phyloP scores from a whole-genome alignment of 2,113 vertebrate species.

The Antechinus flavipes region DNA sequence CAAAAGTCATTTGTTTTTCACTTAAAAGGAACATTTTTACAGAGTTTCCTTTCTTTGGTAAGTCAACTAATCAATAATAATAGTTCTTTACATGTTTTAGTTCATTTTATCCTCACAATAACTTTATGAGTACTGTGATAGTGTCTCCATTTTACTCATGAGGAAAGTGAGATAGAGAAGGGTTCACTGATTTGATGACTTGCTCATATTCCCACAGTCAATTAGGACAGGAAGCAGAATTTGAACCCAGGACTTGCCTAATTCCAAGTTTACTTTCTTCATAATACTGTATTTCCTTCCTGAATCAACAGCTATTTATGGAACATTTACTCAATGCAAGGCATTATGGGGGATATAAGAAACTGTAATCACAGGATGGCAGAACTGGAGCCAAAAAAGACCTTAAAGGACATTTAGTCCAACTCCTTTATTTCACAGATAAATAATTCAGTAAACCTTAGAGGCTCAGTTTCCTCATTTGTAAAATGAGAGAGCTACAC shows the following conservation, averaged over 20 bases:
- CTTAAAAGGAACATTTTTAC: neutral
- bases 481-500: neutral
- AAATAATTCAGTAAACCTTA: neutral
- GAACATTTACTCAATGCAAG: neutral
- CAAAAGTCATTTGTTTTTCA: neutral
- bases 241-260: neutral
- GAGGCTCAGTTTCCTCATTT: neutral
- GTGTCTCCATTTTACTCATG: neutral
- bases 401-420: neutral
- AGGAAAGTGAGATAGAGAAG: neutral
- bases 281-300: neutral
- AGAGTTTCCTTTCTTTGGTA: neutral
- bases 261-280: neutral
- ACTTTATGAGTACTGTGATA: neutral
- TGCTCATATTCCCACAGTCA: neutral
- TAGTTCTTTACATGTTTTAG: neutral
- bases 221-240: neutral
- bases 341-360: neutral
- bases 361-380: neutral
- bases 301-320: neutral
- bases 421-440: neutral
- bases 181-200: slow-evolving; percentile 2
- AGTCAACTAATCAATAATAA: neutral
- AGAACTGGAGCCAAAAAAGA: neutral
- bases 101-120: neutral